Evolutionary conservation across 2,888 invertebrate species (phyloP).

Genomic region (Gonocerus acuteangulatus): DNA sequence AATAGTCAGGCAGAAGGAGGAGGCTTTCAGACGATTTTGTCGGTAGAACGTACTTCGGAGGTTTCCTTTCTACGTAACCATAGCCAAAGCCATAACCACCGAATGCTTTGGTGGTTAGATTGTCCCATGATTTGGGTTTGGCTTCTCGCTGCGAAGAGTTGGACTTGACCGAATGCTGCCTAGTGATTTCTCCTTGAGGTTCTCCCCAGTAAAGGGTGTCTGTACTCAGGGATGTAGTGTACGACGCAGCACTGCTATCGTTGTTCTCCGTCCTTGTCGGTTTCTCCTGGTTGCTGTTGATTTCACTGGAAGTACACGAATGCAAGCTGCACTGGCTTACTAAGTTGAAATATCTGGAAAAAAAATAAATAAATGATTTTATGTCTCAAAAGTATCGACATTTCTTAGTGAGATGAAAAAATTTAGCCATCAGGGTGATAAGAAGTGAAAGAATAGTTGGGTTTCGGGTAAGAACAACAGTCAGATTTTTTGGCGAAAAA

Average conservation of each 20-base stretch:
- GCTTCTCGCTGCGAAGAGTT: conserved; percentile 41
- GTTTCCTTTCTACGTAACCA: conserved; percentile 48
- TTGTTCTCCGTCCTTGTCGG: conserved; percentile 44
- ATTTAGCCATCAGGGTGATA: too few species aligned
- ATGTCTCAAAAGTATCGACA: too few species aligned
- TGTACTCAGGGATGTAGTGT: conserved; percentile 76
- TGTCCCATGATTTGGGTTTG: conserved; percentile 87
- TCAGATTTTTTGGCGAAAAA: too few species aligned
- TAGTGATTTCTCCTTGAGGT: conserved; percentile 34
- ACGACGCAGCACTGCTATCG: conserved; percentile 68
- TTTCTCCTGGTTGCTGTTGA: conserved; percentile 35
- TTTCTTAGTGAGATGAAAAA: too few species aligned
- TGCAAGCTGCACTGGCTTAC: conserved; percentile 74
- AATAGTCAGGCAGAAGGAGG: conserved; percentile 59
- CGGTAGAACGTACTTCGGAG: conserved; percentile 51
- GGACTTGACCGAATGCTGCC: conserved; percentile 39
- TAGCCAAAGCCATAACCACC: conserved; percentile 83
- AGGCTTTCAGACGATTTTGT: conserved; percentile 78
- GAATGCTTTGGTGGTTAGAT: conserved; percentile 74
- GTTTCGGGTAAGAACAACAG: too few species aligned
- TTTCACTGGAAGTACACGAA: conserved; percentile 65
- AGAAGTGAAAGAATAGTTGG: too few species aligned
- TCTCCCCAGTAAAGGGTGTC: conserved; percentile 78
- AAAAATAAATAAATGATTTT: too few species aligned
- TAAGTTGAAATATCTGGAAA: conserved; percentile 42